phyloP scores from a whole-genome alignment of 2,797 vertebrate species.

The Lates japonicus region DNA sequence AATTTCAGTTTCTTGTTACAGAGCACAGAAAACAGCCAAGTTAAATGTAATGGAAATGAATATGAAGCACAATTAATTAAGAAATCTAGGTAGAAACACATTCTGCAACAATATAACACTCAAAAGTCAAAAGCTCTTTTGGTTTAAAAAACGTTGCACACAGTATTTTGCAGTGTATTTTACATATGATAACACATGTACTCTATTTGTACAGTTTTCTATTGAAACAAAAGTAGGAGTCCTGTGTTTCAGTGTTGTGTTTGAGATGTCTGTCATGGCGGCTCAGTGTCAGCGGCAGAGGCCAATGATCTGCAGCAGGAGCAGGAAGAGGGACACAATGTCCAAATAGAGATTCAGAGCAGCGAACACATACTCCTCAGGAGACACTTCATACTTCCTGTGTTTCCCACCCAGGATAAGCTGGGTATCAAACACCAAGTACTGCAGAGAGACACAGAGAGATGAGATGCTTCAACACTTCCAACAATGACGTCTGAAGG shows the following conservation, averaged over 20 bases:
- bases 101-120: neutral
- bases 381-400: constrained; percentile 81
- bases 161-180: neutral
- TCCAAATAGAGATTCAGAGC: constrained; percentile 90
- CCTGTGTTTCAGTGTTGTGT: neutral
- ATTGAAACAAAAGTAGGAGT: neutral
- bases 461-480: too few species aligned
- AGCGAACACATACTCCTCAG: constrained; percentile 90
- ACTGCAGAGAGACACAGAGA: too few species aligned
- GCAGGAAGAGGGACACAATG: constrained; percentile 85
- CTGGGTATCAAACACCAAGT: too few species aligned
- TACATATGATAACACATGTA: neutral
- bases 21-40: neutral
- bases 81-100: neutral
- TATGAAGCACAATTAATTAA: neutral
- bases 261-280: neutral
- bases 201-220: neutral
- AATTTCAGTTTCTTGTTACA: neutral
- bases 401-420: too few species aligned
- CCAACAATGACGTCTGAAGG: too few species aligned
- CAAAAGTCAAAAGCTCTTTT: neutral
- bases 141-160: neutral
- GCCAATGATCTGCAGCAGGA: constrained; percentile 86
- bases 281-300: constrained; percentile 69
- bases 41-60: neutral